Evolutionary conservation across 1,140 invertebrate genomes (phyloP), one percentile per base, ranked within the genome.

Genomic region (Pseudomyrmex pallidus): DNA sequence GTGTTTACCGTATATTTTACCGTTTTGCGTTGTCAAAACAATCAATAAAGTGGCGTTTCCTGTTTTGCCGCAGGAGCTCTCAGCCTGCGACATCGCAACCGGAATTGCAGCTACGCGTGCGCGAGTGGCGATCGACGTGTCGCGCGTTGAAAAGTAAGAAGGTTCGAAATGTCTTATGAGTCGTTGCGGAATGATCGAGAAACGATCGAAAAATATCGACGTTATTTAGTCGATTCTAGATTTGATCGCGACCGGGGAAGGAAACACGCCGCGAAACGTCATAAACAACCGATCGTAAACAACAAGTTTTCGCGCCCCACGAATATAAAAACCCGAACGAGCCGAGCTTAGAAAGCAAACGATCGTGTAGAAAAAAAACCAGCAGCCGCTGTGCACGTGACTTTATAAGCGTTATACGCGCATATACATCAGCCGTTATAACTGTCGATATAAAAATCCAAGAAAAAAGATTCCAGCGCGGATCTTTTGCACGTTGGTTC

Each of bases 391-490:
- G 52, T 62, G 61, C 61, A 52, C 70, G 82, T 70, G 74, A 73
- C 62, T 77, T 82, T 64, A 86, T 84, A 85, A 90, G 50, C 82
- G 59, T 89, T 85, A 74, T 74, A 66, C 70, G 52, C 70, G 35
- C 35, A 35, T 35, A 67, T 83, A 87, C 74, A 88, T 88, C 87
- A 87, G 59, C 46, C 59, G 83, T 89, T 89, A 90, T 89, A 90
- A 90, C 87, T 90, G 68, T 83, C 76, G 82, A 84, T 89, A 90
- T 89, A 90, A 90, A 35, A 90, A 86, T 85, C 25, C 12, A 64
- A 77, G 83, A 25, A 63, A 85, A 85, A 72, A 80, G 12, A 87
- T 74, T 57, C 1, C 5, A 56, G 61, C 57, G 10, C 20, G 7
- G n/a, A 25, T 50, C 25, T 61, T 63, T 59, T n/a, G 57, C 59